Base-by-base conservation (phyloP, 2,888 invertebrate genomes). In the Azorinus chamasolen region DNA sequence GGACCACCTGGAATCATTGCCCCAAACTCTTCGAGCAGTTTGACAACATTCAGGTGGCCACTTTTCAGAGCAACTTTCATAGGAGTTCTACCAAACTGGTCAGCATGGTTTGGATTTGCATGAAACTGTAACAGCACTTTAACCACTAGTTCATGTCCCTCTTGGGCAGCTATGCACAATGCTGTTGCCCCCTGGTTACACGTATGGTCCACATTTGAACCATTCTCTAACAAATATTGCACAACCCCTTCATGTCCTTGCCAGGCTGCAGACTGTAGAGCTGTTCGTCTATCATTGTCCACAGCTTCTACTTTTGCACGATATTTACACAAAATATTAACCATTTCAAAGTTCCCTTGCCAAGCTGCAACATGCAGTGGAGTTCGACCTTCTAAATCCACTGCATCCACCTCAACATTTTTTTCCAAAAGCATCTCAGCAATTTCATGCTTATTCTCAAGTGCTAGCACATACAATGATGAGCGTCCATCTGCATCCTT, bases 141-240 rank as follows among this genome's bases (percentile, higher is more conserved):
- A 0, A 98, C 98, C 89, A 98, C 98, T 78, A 96, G 96, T 87
- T 97, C 97, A 91, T 98, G 98, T 0, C 98, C 98, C 93, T 98
- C 98, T 93, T 98, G 98, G 0, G 98, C 97, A 0, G 98, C 98
- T 70, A 99, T 98, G 87, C 98, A 93, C 76, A 99, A 94, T 10
- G 98, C 98, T 16, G 98, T 98, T 54, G 98, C 98, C 24, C 98
- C 98, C 94, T 98, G 98, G 90, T 97, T 97, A 92, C 98, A 98
- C 0, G 97, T 96, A 86, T 98, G 97, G 93, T 97, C 96, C 20
- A 97, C 96, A 66, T 95, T 93, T 0, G 98, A 98, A 5, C 97
- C 97, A 86, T 95, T 95, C 88, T 96, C 95, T 51, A 98, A 94
- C 43, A 94, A 83, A 45, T 97, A 94, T 71, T 96, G 95, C 83